Base-by-base conservation (phyloP, 23 tunicate genomes). In the Trididemnum nubilum region DNA sequence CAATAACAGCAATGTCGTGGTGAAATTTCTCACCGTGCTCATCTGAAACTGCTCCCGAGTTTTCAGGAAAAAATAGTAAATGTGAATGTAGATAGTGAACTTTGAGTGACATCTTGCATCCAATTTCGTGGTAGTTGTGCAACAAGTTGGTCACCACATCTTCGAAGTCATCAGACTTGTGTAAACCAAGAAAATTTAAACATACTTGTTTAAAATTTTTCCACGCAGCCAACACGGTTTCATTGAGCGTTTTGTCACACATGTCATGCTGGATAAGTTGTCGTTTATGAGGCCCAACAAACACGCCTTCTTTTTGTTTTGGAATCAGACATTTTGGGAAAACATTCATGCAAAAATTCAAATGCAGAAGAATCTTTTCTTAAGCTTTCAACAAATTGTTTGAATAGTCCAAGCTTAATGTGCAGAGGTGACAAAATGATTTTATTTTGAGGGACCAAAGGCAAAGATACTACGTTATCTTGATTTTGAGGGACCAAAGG, bases 1-100 rank as follows among this genome's bases (percentile, higher is more conserved):
- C 79, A 73, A 73, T 36, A 9, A 73, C 59, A 73, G 59, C 79
- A 73, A 73, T 73, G 59, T 73, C 79, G 37, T 73, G 59, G 38
- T 49, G 79, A 18, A 73, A 73, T 19, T 24, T 19, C 38, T 73
- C 79, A 9, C 59, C 59, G 27, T 73, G 79, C 79, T 73, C 61
- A 40, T 40, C 79, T 9, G 2, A 7, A 3, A 73, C 79, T 37
- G 39, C 76, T 9, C 79, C 59, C 58, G 39, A 73, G 58, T 73
- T 40, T 33, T 23, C 2, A n/a, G 9, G 59, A 19, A 78, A 78
- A 44, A 78, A 78, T 0, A 57, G 0, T 12, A 78, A 27, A 78
- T 58, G 72, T 29, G 82, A 21, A 58, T 58, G 72, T n/a, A 78
- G 40, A 31, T 57, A 78, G 31, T 54, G 82, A 38, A 78, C 9